Evolutionary conservation across 2,888 invertebrate genomes (phyloP).

Genomic region (Macropis europaea): DNA sequence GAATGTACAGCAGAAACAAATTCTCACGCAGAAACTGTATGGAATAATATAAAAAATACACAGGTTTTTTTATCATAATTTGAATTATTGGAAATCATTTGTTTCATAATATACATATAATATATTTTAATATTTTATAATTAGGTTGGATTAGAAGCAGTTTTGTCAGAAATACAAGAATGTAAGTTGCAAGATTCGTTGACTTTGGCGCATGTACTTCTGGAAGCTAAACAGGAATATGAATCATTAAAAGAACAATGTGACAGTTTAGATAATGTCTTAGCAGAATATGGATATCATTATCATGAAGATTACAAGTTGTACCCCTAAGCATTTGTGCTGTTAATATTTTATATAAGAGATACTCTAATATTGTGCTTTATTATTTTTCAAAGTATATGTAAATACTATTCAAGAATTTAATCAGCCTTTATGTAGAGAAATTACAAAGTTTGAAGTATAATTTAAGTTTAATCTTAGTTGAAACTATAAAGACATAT

Average conservation of each 20-base stretch:
- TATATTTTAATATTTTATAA: neutral
- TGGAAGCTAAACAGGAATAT: conserved; percentile 10
- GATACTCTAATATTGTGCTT: neutral
- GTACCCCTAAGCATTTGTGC: conserved; percentile 6
- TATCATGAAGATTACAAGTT: conserved; percentile 12
- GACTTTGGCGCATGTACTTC: conserved; percentile 10
- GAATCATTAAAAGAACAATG: conserved; percentile 30
- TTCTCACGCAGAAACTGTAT: conserved; percentile 8
- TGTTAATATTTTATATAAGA: neutral
- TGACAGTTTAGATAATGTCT: conserved; percentile 28
- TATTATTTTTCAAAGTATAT: conserved; percentile 5
- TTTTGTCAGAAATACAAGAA: neutral
- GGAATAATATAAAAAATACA: conserved; percentile 7
- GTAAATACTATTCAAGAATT: neutral
- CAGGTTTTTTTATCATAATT: neutral
- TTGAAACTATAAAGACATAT: conserved; percentile 24
- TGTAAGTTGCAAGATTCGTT: neutral
- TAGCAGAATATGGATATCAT: conserved; percentile 45
- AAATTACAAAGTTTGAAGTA: neutral
- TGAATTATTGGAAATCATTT: neutral
- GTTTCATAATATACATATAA: neutral
- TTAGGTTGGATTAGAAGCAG: conserved; percentile 15
- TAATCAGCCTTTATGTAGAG: neutral
- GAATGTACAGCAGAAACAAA: conserved; percentile 24
- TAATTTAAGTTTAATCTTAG: conserved; percentile 37